Base-by-base conservation (phyloP, 1,140 invertebrate species). In the Orius insidiosus region DNA sequence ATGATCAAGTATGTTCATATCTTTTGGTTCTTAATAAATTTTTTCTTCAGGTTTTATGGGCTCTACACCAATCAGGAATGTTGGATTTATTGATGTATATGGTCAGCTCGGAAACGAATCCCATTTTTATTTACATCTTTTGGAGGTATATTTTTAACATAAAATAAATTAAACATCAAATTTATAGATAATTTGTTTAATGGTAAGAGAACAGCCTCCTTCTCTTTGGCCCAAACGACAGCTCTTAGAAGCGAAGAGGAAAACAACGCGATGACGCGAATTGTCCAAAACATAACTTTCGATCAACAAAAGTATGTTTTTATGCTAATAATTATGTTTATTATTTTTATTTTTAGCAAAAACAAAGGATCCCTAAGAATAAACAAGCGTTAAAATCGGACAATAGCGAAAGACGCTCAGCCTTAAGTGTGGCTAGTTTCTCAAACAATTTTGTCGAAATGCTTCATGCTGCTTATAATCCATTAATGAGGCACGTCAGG, bases 371-470 rank as follows among this genome's bases (percentile, higher is more conserved):
- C 50, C 67, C 77, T 1, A 80, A 75, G 58, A 82, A 84, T 56
- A 64, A 71, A 38, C 57, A 69, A 18, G 74, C 78, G 4, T 59
- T 81, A 51, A 59, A 64, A 39, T 68, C 70, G 51, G 67, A 69
- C 39, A 57, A 59, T 36, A 53, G 60, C 11, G 75, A 74, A 49
- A 69, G 84, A 33, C 66, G 74, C 46, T 90, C 87, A 32, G 81
- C 80, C 1, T 72, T 88, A 37, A 77, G 75, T 47, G 78, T 92
- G 40, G n/a, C n/a, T 85, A 53, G 66, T 93, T 90, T 63, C 66
- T 96, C 40, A 90, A 90, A 64, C 86, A 96, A 58, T 95, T 95
- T 63, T 96, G 72, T 85, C 40, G 85, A 93, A 64, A 90, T 96
- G 62, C 63, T 97, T 41, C 81, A 83, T 56, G 85, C 78, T 13